Conservation (phyloP, 2,888 invertebrate genomes). For the Ophion obscuratus region DNA sequence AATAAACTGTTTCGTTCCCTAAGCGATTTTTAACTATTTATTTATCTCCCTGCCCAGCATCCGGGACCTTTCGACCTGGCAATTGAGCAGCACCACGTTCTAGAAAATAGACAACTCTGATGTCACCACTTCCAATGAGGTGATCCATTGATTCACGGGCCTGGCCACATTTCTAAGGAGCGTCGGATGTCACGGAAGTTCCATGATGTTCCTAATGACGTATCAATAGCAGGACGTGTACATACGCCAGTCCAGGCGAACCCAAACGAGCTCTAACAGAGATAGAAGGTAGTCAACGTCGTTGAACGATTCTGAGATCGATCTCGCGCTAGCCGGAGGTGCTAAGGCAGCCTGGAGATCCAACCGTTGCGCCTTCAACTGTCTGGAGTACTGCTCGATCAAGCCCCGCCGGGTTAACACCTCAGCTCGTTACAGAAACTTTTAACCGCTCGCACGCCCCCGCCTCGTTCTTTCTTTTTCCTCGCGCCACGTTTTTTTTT, state of each 20-base stretch:
- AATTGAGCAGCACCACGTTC: not conserved
- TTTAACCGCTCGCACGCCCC: slow-evolving; percentile 17
- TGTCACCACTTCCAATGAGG: not conserved
- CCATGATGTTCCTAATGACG: not conserved
- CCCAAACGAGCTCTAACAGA: not conserved
- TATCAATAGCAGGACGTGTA: not conserved
- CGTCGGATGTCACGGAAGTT: not conserved
- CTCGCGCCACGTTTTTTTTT: not conserved
- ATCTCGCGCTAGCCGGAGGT: slow-evolving; percentile 21
- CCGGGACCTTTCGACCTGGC: not conserved
- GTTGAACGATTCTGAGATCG: slow-evolving; percentile 7
- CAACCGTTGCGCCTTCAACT: slow-evolving; percentile 22
- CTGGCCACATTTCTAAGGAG: not conserved
- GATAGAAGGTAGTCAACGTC: not conserved
- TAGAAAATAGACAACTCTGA: not conserved
- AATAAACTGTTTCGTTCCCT: not conserved
- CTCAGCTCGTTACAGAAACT: slow-evolving; percentile 34
- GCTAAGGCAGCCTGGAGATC: slow-evolving; percentile 19
- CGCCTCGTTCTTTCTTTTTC: not conserved
- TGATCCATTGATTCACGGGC: not conserved
- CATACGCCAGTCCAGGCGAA: not conserved
- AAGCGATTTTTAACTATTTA: not conserved
- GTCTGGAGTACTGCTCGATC: slow-evolving; percentile 63
- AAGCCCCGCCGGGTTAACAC: slow-evolving; percentile 33
- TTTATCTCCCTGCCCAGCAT: not conserved